Conservation (phyloP, 2,888 invertebrate genomes). For the Stenchaetothrips biformis region DNA sequence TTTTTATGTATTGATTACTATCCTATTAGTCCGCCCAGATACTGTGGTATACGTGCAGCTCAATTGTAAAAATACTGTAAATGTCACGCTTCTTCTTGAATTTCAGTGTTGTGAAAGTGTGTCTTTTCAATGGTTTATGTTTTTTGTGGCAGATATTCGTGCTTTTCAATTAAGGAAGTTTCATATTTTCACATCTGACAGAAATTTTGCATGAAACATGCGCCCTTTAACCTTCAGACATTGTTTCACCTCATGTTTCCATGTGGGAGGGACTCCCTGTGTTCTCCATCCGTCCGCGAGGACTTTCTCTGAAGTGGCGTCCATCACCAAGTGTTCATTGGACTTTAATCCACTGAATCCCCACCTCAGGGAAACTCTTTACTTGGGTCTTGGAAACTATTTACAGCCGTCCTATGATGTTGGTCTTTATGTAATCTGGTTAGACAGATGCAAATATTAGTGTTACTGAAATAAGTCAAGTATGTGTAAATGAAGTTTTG, state of each 20-base stretch:
- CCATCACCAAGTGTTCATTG: too few relatives aligned
- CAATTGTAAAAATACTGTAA: conserved; percentile 9
- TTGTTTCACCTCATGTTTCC: not conserved
- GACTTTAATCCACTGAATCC: too few relatives aligned
- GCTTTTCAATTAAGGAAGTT: not conserved
- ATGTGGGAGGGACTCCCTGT: not conserved
- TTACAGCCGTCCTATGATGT: not conserved
- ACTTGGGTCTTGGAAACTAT: not conserved
- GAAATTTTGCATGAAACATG: not conserved
- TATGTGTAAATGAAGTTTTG: not conserved
- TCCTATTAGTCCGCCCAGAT: not conserved
- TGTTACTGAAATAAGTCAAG: not conserved
- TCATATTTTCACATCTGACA: too few relatives aligned
- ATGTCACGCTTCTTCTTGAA: not conserved
- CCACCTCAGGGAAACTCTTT: too few relatives aligned
- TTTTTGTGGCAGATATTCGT: not conserved
- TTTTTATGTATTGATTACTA: not conserved
- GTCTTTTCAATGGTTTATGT: not conserved
- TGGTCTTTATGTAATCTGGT: not conserved
- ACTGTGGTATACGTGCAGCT: conserved; percentile 21
- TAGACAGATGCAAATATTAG: not conserved
- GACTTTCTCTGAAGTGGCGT: too few relatives aligned
- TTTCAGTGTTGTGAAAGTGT: not conserved
- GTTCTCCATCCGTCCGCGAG: not conserved
- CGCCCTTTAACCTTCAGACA: not conserved